phyloP scores from a whole-genome alignment of 1,140 invertebrate genomes.

The Aphaenogaster ashmeadi region DNA sequence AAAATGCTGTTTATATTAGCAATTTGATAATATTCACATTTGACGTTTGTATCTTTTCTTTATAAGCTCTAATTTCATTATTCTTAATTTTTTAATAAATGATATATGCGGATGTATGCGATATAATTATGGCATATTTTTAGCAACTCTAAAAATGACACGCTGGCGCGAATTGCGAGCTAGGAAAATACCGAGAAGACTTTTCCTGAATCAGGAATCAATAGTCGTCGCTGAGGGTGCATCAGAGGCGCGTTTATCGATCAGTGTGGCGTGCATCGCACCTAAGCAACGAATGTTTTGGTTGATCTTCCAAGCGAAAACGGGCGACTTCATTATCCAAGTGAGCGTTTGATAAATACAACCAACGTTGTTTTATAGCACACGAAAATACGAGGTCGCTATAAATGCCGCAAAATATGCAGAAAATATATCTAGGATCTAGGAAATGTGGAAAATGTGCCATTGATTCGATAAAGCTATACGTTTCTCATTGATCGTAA shows the following conservation, averaged over 20 bases:
- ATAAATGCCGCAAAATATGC: neutral
- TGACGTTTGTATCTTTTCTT: too few relatives aligned
- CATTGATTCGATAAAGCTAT: neutral
- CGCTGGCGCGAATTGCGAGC: conserved; percentile 68
- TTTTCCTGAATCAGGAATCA: conserved; percentile 72
- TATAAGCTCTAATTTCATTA: neutral
- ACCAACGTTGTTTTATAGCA: neutral
- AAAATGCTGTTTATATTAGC: neutral
- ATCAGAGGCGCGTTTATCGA: conserved; percentile 45
- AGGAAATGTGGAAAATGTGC: neutral
- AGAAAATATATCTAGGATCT: neutral
- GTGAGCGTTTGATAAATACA: conserved; percentile 30
- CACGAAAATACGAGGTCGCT: neutral
- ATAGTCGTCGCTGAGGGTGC: conserved; percentile 48
- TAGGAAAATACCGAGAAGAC: conserved; percentile 72
- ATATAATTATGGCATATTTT: conserved; percentile 3
- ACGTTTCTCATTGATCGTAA: neutral
- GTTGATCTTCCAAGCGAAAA: conserved; percentile 73
- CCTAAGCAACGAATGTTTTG: conserved; percentile 63
- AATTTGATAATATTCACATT: neutral
- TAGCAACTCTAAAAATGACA: conserved; percentile 65
- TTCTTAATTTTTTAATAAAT: neutral
- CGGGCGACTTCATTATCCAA: conserved; percentile 76
- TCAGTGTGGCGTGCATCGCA: conserved; percentile 70
- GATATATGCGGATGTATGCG: neutral